A percentile compares a stretch with the other conserved stretches of the same genome.
phyloP scores from a whole-genome alignment of 2,888 invertebrate species.

The Homarus gammarus region DNA sequence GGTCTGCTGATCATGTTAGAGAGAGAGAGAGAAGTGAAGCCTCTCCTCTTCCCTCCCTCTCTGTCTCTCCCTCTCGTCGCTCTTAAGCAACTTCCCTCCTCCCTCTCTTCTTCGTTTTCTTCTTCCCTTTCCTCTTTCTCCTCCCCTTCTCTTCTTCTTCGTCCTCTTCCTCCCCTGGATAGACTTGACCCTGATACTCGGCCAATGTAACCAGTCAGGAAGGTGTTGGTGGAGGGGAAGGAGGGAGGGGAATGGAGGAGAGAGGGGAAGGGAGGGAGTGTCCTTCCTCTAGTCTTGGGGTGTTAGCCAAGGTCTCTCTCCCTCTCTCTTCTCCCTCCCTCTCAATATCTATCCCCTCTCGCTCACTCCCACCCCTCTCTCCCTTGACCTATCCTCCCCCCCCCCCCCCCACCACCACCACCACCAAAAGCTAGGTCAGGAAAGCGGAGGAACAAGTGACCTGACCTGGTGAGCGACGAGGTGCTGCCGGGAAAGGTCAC shows the following conservation, averaged over 20 bases:
- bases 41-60: background rate
- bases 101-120: background rate
- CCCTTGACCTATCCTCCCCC: background rate
- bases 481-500: background rate
- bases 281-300: no score
- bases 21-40: no score
- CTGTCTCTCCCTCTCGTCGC: background rate
- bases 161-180: no score
- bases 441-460: conserved; percentile 1
- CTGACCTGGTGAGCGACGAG: background rate
- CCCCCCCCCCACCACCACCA: background rate
- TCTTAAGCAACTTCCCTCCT: background rate
- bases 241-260: no score
- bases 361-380: background rate
- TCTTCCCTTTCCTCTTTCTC: background rate
- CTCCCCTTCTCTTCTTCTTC: background rate
- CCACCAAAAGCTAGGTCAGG: background rate
- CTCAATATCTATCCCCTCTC: no score
- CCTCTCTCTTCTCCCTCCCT: no score
- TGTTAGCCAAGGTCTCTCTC: no score
- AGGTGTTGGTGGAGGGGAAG: no score
- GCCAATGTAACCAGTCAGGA: no score
- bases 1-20: no score
- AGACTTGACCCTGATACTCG: no score
- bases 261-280: no score